phyloP scores from a whole-genome alignment of 92 coral and sea anemone species.

The Porites evermanni region DNA sequence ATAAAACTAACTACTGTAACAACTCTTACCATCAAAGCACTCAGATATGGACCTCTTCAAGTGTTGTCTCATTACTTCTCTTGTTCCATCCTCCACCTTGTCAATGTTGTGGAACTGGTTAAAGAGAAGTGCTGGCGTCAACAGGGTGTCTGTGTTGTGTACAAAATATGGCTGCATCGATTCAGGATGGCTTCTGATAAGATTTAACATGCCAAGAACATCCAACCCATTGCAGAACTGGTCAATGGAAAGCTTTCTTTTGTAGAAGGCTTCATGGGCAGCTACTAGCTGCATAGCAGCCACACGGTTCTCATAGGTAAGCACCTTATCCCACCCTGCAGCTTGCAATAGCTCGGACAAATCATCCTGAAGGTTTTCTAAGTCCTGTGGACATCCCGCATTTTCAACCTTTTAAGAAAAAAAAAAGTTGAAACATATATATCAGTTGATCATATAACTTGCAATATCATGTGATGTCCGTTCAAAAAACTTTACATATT shows the following conservation, averaged over 20 bases:
- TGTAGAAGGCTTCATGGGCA: constrained; percentile 31
- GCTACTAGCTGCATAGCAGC: constrained; percentile 22
- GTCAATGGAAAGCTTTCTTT: constrained; percentile 29
- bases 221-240: constrained; percentile 30
- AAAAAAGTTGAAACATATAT: constrained; percentile 1
- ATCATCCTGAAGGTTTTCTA: constrained; percentile 16
- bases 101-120: constrained; percentile 16
- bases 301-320: constrained; percentile 16
- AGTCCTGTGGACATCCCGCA: constrained; percentile 17
- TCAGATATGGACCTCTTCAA: constrained; percentile 2
- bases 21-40: constrained; percentile 17
- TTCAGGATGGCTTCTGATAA: constrained; percentile 24
- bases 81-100: constrained; percentile 15
- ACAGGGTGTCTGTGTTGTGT: constrained; percentile 22
- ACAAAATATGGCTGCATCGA: constrained; percentile 20
- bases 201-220: constrained; percentile 17
- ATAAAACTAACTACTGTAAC: constrained; percentile 7
- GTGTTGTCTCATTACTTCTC: constrained; percentile 16
- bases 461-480: not conserved
- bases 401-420: constrained; percentile 9
- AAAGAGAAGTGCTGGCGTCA: constrained; percentile 17
- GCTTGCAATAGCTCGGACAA: constrained; percentile 26
- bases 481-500: constrained; percentile 7
- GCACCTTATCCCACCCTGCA: constrained; percentile 26
- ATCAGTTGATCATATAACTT: constrained; percentile 1